These are phyloP conservation scores for Habrosyne pyritoides DNA, from an alignment of 2,888 invertebrate genomes.

Conservation along the genomic window DNA sequence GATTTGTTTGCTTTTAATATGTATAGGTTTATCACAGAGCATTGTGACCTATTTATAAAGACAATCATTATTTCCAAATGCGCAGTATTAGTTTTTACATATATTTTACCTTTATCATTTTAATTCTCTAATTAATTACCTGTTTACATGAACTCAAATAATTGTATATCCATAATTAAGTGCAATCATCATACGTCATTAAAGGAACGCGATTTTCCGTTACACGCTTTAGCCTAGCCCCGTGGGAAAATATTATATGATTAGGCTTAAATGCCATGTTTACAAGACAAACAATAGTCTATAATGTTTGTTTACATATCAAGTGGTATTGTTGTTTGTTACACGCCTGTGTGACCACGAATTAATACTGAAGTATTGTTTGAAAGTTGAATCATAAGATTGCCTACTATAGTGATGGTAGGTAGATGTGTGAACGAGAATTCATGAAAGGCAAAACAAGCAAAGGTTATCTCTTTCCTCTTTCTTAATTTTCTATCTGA, in stretches of 20 bases:
- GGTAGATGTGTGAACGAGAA: not conserved
- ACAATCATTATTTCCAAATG: not conserved
- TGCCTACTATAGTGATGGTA: not conserved
- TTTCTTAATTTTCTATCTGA: not conserved
- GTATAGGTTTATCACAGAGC: not conserved
- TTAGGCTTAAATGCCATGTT: not conserved
- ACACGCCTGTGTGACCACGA: not conserved
- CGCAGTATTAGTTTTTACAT: not conserved
- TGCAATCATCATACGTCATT: not conserved
- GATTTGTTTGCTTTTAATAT: no score
- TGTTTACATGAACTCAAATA: not conserved
- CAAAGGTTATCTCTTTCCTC: no score
- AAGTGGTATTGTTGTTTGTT: not conserved
- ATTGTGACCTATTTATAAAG: not conserved
- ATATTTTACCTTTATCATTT: not conserved
- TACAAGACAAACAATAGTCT: not conserved
- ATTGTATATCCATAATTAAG: not conserved
- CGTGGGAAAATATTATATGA: not conserved
- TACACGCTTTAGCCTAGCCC: not conserved
- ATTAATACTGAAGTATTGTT: not conserved
- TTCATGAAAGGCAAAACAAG: no score
- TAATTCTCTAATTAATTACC: not conserved
- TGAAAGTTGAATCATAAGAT: not conserved
- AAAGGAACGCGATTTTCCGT: not conserved
- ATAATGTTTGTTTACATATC: not conserved